Base-by-base conservation (phyloP, 2,113 vertebrate species). In the Dascyllus trimaculatus region DNA sequence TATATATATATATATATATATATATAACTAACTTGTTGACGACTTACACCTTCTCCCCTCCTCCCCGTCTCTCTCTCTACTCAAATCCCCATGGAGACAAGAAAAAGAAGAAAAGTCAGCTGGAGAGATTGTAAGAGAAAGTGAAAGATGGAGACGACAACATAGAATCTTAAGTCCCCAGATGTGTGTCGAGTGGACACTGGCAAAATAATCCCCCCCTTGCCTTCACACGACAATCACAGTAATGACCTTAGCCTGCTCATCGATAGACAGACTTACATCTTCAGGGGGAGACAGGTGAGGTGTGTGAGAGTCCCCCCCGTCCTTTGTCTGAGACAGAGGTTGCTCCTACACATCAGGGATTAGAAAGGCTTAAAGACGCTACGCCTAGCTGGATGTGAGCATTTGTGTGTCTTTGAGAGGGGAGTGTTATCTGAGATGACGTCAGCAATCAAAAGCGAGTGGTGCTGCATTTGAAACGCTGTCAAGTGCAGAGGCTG, bases 291-390 rank as follows among this genome's bases (percentile, higher is more conserved):
- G 35, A 26, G 75, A 52, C 74, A 80, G 84, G 69, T 76, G 21
- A 45, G 38, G 54, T 45, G 26, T 79, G 53, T 69, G 61, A 66
- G 40, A 54, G 54, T 68, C 73, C n/a, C n/a, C 45, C 17, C 25
- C 52, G 35, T 54, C 45, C 46, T 76, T 83, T 78, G 63, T 88
- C 67, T 86, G 67, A 77, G 62, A 62, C 2, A 18, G 11, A 29
- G 19, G 17, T 3, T n/a, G 32, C 48, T 32, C 43, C 64, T 40
- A 0, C 58, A 70, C 45, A 51, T 82, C 70, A 48, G 83, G 85
- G 89, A 90, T 90, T 89, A 90, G 59, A 69, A 43, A 32, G 82
- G 78, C 59, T 89, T 89, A 81, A 80, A 61, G 74, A 85, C 74
- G 72, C 38, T 71, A 56, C 45, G 22, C 57, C 21, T 40, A 46